Evolutionary conservation across 2,113 vertebrate genomes (phyloP).

Genomic region (Sturnus vulgaris): DNA sequence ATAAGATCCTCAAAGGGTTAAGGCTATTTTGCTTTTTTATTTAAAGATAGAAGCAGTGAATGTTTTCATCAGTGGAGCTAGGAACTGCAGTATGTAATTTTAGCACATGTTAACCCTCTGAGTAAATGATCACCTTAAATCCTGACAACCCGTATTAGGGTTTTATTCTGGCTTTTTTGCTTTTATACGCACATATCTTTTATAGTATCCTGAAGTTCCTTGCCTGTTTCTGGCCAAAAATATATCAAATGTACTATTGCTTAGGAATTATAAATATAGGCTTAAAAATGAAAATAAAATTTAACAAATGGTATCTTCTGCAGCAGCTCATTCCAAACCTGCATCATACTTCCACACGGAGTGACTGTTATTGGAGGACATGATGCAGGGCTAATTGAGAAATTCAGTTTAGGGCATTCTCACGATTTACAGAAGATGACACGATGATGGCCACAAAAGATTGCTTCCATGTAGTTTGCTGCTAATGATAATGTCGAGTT

Average conservation of each 20-base stretch:
- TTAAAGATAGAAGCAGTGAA: slow-evolving; percentile 76
- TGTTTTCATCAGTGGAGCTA: slow-evolving; percentile 76
- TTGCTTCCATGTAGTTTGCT: slow-evolving; percentile 51
- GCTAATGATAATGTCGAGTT: slow-evolving; percentile 32
- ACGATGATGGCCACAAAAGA: slow-evolving; percentile 32
- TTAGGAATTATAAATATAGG: slow-evolving; percentile 14
- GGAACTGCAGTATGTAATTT: slow-evolving; percentile 72
- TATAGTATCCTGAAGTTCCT: slow-evolving; percentile 36
- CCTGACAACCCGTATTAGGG: slow-evolving; percentile 33
- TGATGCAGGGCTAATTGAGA: not conserved
- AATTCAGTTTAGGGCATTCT: not conserved
- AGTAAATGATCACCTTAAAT: slow-evolving; percentile 63
- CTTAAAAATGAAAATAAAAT: slow-evolving; percentile 23
- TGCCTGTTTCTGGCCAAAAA: slow-evolving; percentile 27
- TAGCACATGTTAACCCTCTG: slow-evolving; percentile 78
- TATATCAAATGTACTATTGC: not conserved
- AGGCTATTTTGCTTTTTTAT: slow-evolving; percentile 72
- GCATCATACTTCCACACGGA: not conserved
- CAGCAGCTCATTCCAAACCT: not conserved
- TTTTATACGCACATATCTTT: slow-evolving; percentile 47
- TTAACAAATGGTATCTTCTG: not conserved
- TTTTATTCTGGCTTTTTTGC: slow-evolving; percentile 61
- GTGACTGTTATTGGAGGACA: not conserved
- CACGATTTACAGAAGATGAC: slow-evolving; percentile 1
- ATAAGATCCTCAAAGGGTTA: slow-evolving; percentile 79